phyloP scores from a whole-genome alignment of 1,140 invertebrate genomes.

The Drosophila melanica region DNA sequence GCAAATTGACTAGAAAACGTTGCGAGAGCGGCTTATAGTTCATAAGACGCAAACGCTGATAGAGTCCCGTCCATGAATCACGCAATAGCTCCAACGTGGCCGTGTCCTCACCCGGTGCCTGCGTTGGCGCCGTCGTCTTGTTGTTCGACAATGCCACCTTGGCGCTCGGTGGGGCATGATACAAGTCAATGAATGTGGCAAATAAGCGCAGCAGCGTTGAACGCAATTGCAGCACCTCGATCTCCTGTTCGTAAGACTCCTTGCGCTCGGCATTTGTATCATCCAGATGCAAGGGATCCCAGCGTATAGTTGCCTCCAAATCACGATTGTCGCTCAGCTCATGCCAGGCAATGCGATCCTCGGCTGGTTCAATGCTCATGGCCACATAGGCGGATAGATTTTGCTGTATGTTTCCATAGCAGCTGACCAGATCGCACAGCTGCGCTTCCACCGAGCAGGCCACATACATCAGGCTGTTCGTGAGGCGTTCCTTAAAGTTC shows the following conservation, averaged over 20 bases:
- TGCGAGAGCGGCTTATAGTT: slow-evolving; percentile 79
- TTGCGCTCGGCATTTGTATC: slow-evolving; percentile 60
- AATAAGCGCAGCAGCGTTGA: slow-evolving; percentile 70
- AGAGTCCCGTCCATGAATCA: slow-evolving; percentile 72
- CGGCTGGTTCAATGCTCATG: slow-evolving; percentile 84
- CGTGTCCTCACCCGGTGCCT: slow-evolving; percentile 31
- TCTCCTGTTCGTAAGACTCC: slow-evolving; percentile 80
- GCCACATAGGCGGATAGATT: slow-evolving; percentile 74
- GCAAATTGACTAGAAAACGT: slow-evolving; percentile 83
- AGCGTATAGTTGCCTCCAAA: slow-evolving; percentile 86
- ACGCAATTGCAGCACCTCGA: slow-evolving; percentile 76
- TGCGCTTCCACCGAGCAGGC: slow-evolving; percentile 91
- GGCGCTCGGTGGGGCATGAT: slow-evolving; percentile 49
- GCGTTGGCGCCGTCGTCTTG: slow-evolving; percentile 3
- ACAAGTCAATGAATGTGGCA: slow-evolving; percentile 76
- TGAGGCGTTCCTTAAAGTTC: slow-evolving; percentile 91
- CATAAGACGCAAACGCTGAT: slow-evolving; percentile 70
- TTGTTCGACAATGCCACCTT: slow-evolving; percentile 32
- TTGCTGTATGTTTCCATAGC: slow-evolving; percentile 73
- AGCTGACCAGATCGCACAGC: slow-evolving; percentile 89
- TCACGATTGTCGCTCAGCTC: slow-evolving; percentile 86
- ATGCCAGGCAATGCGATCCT: slow-evolving; percentile 85
- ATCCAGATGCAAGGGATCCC: slow-evolving; percentile 85
- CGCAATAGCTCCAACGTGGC: slow-evolving; percentile 69
- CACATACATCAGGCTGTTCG: slow-evolving; percentile 93